phyloP scores from a whole-genome alignment of 2,797 vertebrate species.

The Typhlichthys eigenmanni region DNA sequence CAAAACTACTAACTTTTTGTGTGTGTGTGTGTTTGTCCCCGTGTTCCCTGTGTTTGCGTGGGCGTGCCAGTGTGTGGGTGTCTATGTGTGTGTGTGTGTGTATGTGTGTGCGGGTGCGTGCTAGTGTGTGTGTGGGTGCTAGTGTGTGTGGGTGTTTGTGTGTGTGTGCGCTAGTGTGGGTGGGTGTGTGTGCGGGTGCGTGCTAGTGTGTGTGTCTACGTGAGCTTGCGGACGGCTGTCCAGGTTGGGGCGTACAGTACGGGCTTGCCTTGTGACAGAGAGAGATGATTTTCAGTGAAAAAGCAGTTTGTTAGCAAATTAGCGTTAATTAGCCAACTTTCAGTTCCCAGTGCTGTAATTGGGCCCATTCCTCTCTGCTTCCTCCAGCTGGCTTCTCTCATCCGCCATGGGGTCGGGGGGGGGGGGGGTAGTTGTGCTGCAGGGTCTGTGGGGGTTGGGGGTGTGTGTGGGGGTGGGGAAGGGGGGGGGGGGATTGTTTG shows the following conservation, averaged over 20 bases:
- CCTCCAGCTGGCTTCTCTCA: slow-evolving; percentile 82
- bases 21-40: background rate
- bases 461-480: background rate
- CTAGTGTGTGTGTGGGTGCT: background rate
- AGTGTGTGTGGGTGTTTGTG: background rate
- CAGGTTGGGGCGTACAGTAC: slow-evolving; percentile 29
- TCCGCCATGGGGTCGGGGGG: slow-evolving; percentile 60
- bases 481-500: slow-evolving; percentile 49
- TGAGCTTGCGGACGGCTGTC: background rate
- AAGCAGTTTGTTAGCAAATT: slow-evolving; percentile 84
- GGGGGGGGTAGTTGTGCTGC: slow-evolving; percentile 29
- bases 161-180: background rate
- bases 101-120: background rate
- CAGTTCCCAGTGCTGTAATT: slow-evolving; percentile 81
- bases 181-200: background rate
- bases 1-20: slow-evolving; percentile 6
- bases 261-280: slow-evolving; percentile 66
- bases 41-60: background rate
- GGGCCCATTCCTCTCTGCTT: slow-evolving; percentile 80
- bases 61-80: slow-evolving; percentile 1
- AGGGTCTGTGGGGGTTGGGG: background rate
- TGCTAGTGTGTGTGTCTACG: background rate
- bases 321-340: slow-evolving; percentile 84
- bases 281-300: slow-evolving; percentile 76
- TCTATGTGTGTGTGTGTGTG: slow-evolving; percentile 26